phyloP scores from a whole-genome alignment of 2,113 vertebrate species.

The Eurypyga helias region DNA sequence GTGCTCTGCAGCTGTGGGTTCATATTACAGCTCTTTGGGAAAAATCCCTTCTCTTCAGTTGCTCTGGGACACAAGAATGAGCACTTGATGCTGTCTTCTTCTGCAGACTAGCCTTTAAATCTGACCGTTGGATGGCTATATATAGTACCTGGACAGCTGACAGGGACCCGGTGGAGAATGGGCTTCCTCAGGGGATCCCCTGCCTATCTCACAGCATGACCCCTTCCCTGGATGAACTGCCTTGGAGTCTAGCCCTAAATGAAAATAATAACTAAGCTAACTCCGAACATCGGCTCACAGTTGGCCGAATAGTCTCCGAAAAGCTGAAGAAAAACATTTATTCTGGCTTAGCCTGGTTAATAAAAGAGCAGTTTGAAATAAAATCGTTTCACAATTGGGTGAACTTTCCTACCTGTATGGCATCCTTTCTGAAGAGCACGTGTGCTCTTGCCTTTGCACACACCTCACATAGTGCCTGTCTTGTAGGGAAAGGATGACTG shows the following conservation, averaged over 20 bases:
- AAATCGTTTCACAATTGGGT: neutral
- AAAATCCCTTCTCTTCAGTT: slow-evolving; percentile 50
- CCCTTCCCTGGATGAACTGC: slow-evolving; percentile 40
- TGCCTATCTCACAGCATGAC: neutral
- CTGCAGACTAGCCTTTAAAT: neutral
- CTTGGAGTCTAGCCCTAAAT: slow-evolving; percentile 46
- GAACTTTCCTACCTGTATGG: neutral
- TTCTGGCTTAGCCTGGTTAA: slow-evolving; percentile 10
- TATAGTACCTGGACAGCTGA: slow-evolving; percentile 50
- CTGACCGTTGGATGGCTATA: slow-evolving; percentile 4
- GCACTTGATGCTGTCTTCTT: slow-evolving; percentile 4
- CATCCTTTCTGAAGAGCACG: fast-evolving
- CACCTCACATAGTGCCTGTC: neutral
- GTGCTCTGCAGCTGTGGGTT: slow-evolving; percentile 63
- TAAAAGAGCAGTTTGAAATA: neutral
- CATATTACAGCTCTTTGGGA: slow-evolving; percentile 59
- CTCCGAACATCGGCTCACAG: neutral
- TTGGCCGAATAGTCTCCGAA: slow-evolving; percentile 1
- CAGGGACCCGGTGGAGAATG: neutral
- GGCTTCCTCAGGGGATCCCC: slow-evolving; percentile 54
- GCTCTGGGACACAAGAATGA: neutral
- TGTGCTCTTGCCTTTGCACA: neutral
- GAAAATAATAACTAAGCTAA: slow-evolving; percentile 43
- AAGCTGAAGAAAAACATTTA: slow-evolving; percentile 22
- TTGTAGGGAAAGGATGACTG: neutral